Evolutionary conservation across 2,113 vertebrate species (phyloP).

Genomic region (Tauraco erythrolophus): DNA sequence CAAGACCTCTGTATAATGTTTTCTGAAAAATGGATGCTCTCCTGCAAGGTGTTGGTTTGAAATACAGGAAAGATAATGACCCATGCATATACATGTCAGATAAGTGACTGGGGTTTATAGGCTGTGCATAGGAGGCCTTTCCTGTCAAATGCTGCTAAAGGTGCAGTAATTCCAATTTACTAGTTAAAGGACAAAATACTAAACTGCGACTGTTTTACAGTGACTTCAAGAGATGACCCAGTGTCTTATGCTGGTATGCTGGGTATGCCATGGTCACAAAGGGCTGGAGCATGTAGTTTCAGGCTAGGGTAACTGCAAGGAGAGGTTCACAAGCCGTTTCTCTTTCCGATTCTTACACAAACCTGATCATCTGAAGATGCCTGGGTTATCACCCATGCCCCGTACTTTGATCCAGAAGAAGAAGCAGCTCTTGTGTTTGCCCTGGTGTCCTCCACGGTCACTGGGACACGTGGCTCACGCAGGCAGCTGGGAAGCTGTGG

Average conservation of each 20-base stretch:
- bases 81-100: not conserved
- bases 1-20: conserved; percentile 4
- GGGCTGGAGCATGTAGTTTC: not conserved
- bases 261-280: not conserved
- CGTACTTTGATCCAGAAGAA: not conserved
- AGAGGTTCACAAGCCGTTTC: not conserved
- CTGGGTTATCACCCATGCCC: not conserved
- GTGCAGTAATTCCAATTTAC: not conserved
- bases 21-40: conserved; percentile 13
- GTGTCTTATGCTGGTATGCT: not conserved
- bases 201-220: not conserved
- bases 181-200: not conserved
- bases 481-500: not conserved
- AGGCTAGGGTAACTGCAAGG: accelerated
- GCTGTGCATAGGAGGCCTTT: not conserved
- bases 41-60: not conserved
- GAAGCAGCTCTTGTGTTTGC: not conserved
- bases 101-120: not conserved
- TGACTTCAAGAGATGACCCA: not conserved
- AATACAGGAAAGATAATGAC: conserved; percentile 20
- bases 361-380: not conserved
- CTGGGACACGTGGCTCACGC: accelerated
- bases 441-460: not conserved
- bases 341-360: not conserved
- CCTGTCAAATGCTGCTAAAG: not conserved